Conservation (phyloP, 2,888 invertebrate genomes). For the Amblyjoppa proteus region DNA sequence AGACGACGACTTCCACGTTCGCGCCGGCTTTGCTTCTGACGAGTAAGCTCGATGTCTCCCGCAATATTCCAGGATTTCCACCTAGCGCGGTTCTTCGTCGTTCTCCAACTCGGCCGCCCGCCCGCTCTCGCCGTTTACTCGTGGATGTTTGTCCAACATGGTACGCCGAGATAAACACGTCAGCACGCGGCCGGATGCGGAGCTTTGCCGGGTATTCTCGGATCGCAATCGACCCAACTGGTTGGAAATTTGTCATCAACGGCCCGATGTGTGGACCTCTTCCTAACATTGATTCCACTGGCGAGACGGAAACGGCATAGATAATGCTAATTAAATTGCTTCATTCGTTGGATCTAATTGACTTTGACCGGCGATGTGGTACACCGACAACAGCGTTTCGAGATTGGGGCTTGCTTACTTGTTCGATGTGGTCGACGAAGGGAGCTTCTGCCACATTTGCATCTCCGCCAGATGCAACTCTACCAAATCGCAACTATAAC, state of each 20-base stretch:
- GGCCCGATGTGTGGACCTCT: constrained; percentile 64
- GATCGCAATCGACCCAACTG: constrained; percentile 67
- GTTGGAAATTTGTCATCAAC: constrained; percentile 49
- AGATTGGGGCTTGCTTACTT: neutral
- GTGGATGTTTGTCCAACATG: constrained; percentile 60
- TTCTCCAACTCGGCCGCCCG: constrained; percentile 36
- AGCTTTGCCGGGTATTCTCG: constrained; percentile 3
- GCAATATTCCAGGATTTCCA: constrained; percentile 80
- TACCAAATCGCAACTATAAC: neutral
- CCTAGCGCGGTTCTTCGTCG: constrained; percentile 63
- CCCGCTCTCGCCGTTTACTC: constrained; percentile 44
- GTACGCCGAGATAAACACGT: constrained; percentile 47
- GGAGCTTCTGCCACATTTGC: neutral
- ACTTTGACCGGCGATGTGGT: constrained; percentile 7
- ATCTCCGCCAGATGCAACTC: neutral
- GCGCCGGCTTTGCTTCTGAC: constrained; percentile 52
- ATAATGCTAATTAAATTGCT: constrained; percentile 79
- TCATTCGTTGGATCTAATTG: constrained; percentile 67
- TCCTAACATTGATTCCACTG: constrained; percentile 79
- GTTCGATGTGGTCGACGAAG: neutral
- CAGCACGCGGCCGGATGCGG: constrained; percentile 19
- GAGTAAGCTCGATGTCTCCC: constrained; percentile 75
- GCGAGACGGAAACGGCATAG: constrained; percentile 77
- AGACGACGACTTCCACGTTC: neutral
- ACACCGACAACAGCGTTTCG: neutral